These are phyloP conservation scores for Tupaia chinensis DNA, from an alignment of 2,113 vertebrate species.

Conservation along the genomic window DNA sequence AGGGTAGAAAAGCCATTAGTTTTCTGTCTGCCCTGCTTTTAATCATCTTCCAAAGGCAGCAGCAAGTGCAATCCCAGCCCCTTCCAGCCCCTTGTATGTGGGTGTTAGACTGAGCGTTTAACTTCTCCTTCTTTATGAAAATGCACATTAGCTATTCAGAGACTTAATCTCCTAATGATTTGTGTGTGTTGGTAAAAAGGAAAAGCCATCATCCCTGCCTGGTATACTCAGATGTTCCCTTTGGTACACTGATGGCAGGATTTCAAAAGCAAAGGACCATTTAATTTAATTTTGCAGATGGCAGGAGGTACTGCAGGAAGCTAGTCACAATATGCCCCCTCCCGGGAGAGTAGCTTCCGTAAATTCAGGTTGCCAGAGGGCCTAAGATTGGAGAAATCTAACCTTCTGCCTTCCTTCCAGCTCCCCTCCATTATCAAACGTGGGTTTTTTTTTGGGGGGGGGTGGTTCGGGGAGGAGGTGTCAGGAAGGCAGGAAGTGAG, in stretches of 20 bases:
- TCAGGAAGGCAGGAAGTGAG: neutral
- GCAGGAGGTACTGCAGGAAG: slow-evolving; percentile 67
- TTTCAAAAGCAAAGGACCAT: slow-evolving; percentile 74
- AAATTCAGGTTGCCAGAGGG: slow-evolving; percentile 66
- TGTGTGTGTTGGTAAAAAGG: slow-evolving; percentile 76
- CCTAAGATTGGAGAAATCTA: slow-evolving; percentile 54
- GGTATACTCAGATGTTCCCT: slow-evolving; percentile 76
- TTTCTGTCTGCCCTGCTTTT: slow-evolving; percentile 64
- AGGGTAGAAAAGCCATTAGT: slow-evolving; percentile 30
- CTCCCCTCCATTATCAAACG: slow-evolving; percentile 44
- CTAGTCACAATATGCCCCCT: slow-evolving; percentile 77
- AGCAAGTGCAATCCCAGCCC: neutral
- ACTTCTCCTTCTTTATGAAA: slow-evolving; percentile 79
- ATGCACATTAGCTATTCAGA: slow-evolving; percentile 77
- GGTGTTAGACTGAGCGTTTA: slow-evolving; percentile 61
- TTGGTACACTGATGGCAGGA: slow-evolving; percentile 73
- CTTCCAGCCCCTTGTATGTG: slow-evolving; percentile 31
- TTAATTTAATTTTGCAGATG: slow-evolving; percentile 84
- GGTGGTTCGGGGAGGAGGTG: too few species aligned
- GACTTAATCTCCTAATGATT: slow-evolving; percentile 81
- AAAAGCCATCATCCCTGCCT: slow-evolving; percentile 70
- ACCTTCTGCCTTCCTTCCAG: slow-evolving; percentile 5
- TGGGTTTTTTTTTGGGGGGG: neutral
- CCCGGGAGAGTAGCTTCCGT: slow-evolving; percentile 64
- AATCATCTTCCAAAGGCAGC: slow-evolving; percentile 44